Percentiles rank a stretch among this genome's conserved stretches.
Evolutionary conservation across 2,888 invertebrate species (phyloP).

Genomic region (Thalpophila matura): DNA sequence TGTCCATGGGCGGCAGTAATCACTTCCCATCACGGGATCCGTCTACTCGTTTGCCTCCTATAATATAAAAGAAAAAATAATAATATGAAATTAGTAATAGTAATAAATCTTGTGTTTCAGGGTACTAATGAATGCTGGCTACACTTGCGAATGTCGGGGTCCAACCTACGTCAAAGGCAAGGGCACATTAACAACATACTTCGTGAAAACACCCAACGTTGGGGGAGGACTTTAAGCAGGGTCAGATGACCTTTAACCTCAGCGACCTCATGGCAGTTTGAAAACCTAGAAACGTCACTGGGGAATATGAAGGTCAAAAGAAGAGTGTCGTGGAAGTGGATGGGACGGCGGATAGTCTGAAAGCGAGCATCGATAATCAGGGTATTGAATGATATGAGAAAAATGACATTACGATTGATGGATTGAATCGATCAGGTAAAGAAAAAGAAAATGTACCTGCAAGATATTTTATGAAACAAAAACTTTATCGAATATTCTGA

Average conservation of each 20-base stretch:
- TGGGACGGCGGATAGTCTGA: neutral
- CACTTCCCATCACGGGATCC: too few relatives aligned
- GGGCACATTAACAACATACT: constrained; percentile 96
- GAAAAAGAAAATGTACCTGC: neutral
- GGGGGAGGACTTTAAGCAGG: constrained; percentile 78
- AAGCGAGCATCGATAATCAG: constrained; percentile 25
- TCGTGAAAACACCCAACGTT: constrained; percentile 94
- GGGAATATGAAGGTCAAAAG: constrained; percentile 5
- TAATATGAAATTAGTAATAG: too few relatives aligned
- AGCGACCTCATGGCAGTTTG: constrained; percentile 36
- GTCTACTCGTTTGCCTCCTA: too few relatives aligned
- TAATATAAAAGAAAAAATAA: too few relatives aligned
- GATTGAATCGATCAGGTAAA: neutral
- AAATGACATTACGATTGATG: neutral
- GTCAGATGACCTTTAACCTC: constrained; percentile 19
- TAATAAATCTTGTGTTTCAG: constrained; percentile 73
- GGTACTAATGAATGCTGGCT: constrained; percentile 96
- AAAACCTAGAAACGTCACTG: constrained; percentile 26
- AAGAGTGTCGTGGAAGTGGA: neutral
- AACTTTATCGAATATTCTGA: too few relatives aligned
- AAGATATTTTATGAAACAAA: too few relatives aligned
- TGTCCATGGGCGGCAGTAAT: too few relatives aligned
- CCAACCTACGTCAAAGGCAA: constrained; percentile 99
- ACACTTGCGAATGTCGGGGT: constrained; percentile 97
- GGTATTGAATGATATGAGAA: neutral